Evolutionary conservation across 2,797 vertebrate genomes (phyloP), one percentile per base, ranked within the genome.

Genomic region (Denticeps clupeoides): DNA sequence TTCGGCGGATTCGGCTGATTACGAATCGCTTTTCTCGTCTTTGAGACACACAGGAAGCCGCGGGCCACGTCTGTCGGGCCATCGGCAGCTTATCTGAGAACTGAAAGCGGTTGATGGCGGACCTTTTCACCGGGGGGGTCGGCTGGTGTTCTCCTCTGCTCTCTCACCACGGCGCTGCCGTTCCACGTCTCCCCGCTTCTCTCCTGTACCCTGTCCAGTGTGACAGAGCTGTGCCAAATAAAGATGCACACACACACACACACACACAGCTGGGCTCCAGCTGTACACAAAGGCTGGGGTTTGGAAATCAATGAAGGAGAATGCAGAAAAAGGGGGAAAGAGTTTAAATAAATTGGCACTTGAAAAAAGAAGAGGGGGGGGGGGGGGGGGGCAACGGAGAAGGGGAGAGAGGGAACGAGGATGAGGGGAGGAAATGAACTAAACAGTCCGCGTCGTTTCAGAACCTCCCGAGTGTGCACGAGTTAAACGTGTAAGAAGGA

Each of bases 251-350:
- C n/a, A 11, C 25, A 11, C 19, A 35, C 13, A 32, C 44, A 43
- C 73, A 64, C 81, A 82, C 80, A 86, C 84, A 86, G 83, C 82
- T 85, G 83, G 80, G 74, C 63, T 68, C 74, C 84, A 86, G 84
- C 84, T 86, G 84, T 77, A 79, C 69, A 82, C 78, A 84, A 81
- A 84, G 80, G 73, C 77, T 79, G 70, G 71, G 76, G 79, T 84
- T 84, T 86, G 84, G 84, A 86, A 86, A 85, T 86, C 82, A 84
- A 85, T 85, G 82, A 86, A 86, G 82, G 80, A 78, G 79, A 84
- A 83, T 82, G 77, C 80, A 81, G 76, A 81, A 83, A 84, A 81
- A 56, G 77, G 72, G 73, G 72, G 70, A 82, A 80, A 69, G 74
- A 80, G 77, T 83, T 82, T 72, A 78, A 83, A 83, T 82, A 80